Evolutionary conservation across 2,113 vertebrate species (phyloP).

Genomic region (Syngnathoides biaculeatus): DNA sequence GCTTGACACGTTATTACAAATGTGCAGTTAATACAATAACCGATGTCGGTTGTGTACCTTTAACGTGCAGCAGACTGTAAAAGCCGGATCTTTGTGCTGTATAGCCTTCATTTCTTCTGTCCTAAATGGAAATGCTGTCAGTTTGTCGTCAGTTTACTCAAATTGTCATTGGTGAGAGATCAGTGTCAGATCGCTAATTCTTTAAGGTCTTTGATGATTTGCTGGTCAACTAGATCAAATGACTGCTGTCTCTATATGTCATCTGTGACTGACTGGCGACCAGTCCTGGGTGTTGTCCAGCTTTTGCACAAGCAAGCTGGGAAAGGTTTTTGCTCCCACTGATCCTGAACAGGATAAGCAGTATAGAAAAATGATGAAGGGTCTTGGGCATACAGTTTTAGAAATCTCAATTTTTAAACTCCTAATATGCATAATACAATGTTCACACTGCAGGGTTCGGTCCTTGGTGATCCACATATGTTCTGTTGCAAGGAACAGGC

Average conservation of each 20-base stretch:
- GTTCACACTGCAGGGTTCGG: background rate
- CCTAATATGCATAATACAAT: background rate
- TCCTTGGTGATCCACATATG: background rate
- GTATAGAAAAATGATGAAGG: background rate
- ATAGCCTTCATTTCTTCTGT: slow-evolving; percentile 24
- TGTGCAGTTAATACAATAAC: too few species aligned
- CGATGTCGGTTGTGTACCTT: slow-evolving; percentile 16
- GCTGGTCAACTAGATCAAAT: background rate
- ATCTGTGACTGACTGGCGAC: background rate
- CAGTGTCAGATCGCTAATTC: background rate
- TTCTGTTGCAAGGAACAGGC: background rate
- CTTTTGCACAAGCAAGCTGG: background rate
- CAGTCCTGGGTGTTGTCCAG: background rate
- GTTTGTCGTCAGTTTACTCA: slow-evolving; percentile 21
- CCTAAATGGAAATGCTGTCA: slow-evolving; percentile 24
- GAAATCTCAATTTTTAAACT: background rate
- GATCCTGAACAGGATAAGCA: background rate
- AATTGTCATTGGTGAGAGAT: slow-evolving; percentile 9
- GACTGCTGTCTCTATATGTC: background rate
- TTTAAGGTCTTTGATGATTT: background rate
- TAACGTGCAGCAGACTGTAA: slow-evolving; percentile 18
- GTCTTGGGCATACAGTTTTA: background rate
- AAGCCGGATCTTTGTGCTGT: slow-evolving; percentile 1
- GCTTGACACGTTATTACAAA: slow-evolving; percentile 31
- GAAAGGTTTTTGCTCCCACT: background rate